These are phyloP conservation scores for Argynnis bischoffii DNA, from an alignment of 2,888 invertebrate species.

Conservation along the genomic window DNA sequence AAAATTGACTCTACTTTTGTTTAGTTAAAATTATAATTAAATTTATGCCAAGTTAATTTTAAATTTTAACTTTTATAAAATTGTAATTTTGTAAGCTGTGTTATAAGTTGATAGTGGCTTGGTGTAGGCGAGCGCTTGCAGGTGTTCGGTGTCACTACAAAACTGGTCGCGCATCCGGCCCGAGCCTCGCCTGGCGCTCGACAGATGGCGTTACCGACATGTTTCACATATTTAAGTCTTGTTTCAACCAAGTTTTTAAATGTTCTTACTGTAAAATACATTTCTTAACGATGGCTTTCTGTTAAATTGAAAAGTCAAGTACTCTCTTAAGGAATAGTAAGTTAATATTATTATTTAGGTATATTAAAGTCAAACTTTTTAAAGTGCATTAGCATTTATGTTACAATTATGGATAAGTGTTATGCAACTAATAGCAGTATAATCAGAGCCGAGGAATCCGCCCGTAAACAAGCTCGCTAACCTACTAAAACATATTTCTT, in stretches of 20 bases:
- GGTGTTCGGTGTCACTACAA: conserved; percentile 73
- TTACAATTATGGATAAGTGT: conserved; percentile 15
- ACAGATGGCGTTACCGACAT: conserved; percentile 70
- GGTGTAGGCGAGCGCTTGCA: conserved; percentile 54
- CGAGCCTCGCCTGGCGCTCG: conserved; percentile 51
- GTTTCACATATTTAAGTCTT: conserved; percentile 41
- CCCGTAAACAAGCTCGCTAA: conserved; percentile 80
- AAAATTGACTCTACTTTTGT: background rate
- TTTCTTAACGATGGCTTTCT: background rate
- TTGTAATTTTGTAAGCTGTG: conserved; percentile 18
- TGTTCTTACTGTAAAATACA: conserved; percentile 8
- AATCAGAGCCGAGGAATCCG: conserved; percentile 70
- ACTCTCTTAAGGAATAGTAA: background rate
- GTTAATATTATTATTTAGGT: no score
- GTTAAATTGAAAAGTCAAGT: background rate
- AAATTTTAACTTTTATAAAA: conserved; percentile 22
- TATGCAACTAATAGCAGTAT: conserved; percentile 56
- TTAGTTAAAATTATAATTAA: no score
- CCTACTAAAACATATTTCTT: conserved; percentile 82
- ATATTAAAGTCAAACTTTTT: no score
- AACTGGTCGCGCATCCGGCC: conserved; percentile 80
- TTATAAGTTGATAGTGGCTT: conserved; percentile 33
- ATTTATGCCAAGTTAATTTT: background rate
- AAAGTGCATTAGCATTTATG: background rate
- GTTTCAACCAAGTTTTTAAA: conserved; percentile 14